phyloP scores from a whole-genome alignment of 2,113 vertebrate genomes.

The Hemicordylus capensis region DNA sequence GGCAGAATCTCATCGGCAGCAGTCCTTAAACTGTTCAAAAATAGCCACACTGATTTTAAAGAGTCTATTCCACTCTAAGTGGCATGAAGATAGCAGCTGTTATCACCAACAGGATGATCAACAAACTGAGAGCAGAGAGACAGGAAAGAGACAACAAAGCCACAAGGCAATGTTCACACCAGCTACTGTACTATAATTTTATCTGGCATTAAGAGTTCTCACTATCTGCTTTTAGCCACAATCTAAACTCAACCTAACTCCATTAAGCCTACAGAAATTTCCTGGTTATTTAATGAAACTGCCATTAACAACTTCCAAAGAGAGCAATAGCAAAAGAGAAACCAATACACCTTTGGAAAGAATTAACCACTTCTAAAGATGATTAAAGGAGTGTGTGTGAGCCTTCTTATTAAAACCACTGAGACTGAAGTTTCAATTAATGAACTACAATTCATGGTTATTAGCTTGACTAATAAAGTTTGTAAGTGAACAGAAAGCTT shows the following conservation, averaged over 20 bases:
- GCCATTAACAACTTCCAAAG: conserved; percentile 42
- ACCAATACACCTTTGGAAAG: conserved; percentile 45
- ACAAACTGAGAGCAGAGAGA: background rate
- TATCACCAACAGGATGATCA: background rate
- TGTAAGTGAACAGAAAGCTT: conserved; percentile 54
- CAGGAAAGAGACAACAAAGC: background rate
- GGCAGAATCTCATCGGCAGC: background rate
- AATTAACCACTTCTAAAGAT: conserved; percentile 58
- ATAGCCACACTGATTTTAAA: background rate
- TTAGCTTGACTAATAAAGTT: conserved; percentile 65
- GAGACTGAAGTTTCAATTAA: conserved; percentile 65
- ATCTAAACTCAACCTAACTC: conserved; percentile 24
- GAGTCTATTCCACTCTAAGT: background rate
- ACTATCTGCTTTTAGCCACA: background rate
- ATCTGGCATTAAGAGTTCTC: conserved; percentile 5
- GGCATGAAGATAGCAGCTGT: background rate
- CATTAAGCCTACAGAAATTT: conserved; percentile 31
- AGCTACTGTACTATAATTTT: background rate
- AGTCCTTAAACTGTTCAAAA: background rate
- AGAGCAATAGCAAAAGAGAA: conserved; percentile 44
- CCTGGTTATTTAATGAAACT: conserved; percentile 47
- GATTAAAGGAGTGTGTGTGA: conserved; percentile 52
- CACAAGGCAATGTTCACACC: conserved; percentile 12
- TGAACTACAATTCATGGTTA: conserved; percentile 47
- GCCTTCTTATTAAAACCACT: conserved; percentile 63